Percentiles rank a stretch among this genome's conserved stretches.
These are phyloP conservation scores for Fulmarus glacialis DNA, from an alignment of 2,113 vertebrate species.

Conservation along the genomic window DNA sequence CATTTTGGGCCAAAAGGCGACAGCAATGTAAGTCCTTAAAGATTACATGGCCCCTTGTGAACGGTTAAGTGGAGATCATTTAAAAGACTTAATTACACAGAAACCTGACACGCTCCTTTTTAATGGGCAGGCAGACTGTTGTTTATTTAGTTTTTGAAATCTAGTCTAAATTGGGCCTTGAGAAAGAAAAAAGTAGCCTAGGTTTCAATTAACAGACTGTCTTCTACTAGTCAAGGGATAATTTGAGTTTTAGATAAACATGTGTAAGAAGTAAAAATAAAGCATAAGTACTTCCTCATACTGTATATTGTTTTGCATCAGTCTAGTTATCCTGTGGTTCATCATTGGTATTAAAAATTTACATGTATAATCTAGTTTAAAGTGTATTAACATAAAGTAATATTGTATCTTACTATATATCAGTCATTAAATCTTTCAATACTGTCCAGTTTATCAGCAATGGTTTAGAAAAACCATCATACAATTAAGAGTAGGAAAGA, in stretches of 20 bases:
- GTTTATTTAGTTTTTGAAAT: conserved; percentile 81
- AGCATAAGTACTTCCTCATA: conserved; percentile 56
- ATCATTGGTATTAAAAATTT: background rate
- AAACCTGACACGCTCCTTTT: conserved; percentile 76
- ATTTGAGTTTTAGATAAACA: conserved; percentile 75
- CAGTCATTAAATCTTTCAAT: background rate
- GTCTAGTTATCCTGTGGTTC: background rate
- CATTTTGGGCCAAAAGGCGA: background rate
- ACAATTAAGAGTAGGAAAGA: background rate
- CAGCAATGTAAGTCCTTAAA: conserved; percentile 32
- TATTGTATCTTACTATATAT: background rate
- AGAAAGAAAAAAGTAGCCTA: conserved; percentile 62
- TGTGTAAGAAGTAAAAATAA: conserved; percentile 66
- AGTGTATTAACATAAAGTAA: background rate
- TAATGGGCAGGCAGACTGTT: conserved; percentile 72
- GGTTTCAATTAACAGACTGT: conserved; percentile 78
- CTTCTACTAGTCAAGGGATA: conserved; percentile 70
- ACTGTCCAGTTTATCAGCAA: background rate
- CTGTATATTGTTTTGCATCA: conserved; percentile 2
- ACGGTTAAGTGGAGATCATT: conserved; percentile 72
- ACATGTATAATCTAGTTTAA: background rate
- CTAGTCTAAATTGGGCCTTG: conserved; percentile 72
- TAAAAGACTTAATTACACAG: conserved; percentile 74
- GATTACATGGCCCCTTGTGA: conserved; percentile 51
- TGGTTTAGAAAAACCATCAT: background rate